Conservation (phyloP, 2,888 invertebrate genomes). For the Cantharis lateralis region DNA sequence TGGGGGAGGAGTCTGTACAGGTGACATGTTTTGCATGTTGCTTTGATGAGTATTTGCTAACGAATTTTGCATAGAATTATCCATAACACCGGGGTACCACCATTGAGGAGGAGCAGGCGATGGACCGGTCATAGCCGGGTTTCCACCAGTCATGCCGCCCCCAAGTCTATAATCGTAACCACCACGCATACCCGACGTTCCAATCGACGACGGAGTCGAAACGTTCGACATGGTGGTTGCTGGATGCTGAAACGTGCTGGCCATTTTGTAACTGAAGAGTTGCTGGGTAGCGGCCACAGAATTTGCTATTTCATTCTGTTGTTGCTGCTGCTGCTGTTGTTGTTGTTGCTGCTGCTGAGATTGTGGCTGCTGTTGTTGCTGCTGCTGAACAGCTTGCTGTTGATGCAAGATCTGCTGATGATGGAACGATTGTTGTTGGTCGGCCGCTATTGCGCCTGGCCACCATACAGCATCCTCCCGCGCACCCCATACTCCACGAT, state of each 20-base stretch:
- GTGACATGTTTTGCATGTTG: slow-evolving; percentile 50
- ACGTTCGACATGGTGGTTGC: slow-evolving; percentile 69
- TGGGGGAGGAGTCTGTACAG: slow-evolving; percentile 55
- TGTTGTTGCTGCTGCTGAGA: slow-evolving; percentile 53
- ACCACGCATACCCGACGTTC: slow-evolving; percentile 57
- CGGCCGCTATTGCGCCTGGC: slow-evolving; percentile 61
- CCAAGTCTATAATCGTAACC: slow-evolving; percentile 78
- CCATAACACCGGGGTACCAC: slow-evolving; percentile 73
- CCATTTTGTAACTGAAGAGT: slow-evolving; percentile 86
- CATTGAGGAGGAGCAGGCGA: slow-evolving; percentile 65
- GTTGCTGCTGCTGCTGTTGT: slow-evolving; percentile 56
- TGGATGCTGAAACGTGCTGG: slow-evolving; percentile 78
- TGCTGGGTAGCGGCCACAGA: slow-evolving; percentile 63
- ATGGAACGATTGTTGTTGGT: slow-evolving; percentile 57
- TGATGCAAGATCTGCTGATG: slow-evolving; percentile 53
- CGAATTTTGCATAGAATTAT: slow-evolving; percentile 62
- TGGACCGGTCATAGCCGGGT: slow-evolving; percentile 55
- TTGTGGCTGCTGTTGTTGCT: slow-evolving; percentile 41
- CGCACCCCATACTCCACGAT: slow-evolving; percentile 68
- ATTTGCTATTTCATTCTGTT: slow-evolving; percentile 59
- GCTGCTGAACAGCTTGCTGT: slow-evolving; percentile 57
- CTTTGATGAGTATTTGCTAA: slow-evolving; percentile 31
- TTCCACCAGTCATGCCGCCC: slow-evolving; percentile 57
- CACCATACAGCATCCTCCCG: slow-evolving; percentile 67
- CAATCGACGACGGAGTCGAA: slow-evolving; percentile 66